Percentiles rank a stretch among this genome's conserved stretches.
These are phyloP conservation scores for Phoxinus dragarum DNA, from an alignment of 2,797 vertebrate genomes.

Conservation along the genomic window DNA sequence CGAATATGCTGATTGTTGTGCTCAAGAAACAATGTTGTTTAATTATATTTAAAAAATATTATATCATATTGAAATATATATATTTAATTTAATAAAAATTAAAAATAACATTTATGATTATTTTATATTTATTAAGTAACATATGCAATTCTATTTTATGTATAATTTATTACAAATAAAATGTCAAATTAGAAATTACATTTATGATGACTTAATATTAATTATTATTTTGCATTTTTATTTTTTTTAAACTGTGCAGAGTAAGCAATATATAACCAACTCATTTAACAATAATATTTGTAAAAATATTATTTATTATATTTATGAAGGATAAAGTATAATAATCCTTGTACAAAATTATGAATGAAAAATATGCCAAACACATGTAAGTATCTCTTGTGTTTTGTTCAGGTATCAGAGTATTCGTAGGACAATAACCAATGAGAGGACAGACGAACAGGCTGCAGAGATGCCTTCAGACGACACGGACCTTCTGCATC, in stretches of 20 bases:
- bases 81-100: no score
- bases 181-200: neutral
- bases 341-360: neutral
- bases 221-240: neutral
- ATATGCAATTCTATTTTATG: no score
- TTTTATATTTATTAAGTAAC: no score
- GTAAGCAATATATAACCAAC: neutral
- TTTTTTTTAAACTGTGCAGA: neutral
- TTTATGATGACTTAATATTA: neutral
- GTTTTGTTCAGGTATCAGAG: conserved; percentile 88
- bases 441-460: conserved; percentile 87
- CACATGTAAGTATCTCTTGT: neutral
- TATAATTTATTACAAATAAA: no score
- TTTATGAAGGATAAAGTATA: neutral
- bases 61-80: neutral
- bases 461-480: conserved; percentile 80
- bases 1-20: neutral
- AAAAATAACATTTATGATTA: no score
- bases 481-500: conserved; percentile 84
- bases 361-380: neutral
- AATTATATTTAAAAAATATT: neutral
- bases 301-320: neutral
- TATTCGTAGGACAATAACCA: conserved; percentile 94
- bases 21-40: neutral
- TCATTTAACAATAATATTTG: neutral